Base-by-base conservation (phyloP, 2,797 vertebrate genomes). In the Poecilia gillii region DNA sequence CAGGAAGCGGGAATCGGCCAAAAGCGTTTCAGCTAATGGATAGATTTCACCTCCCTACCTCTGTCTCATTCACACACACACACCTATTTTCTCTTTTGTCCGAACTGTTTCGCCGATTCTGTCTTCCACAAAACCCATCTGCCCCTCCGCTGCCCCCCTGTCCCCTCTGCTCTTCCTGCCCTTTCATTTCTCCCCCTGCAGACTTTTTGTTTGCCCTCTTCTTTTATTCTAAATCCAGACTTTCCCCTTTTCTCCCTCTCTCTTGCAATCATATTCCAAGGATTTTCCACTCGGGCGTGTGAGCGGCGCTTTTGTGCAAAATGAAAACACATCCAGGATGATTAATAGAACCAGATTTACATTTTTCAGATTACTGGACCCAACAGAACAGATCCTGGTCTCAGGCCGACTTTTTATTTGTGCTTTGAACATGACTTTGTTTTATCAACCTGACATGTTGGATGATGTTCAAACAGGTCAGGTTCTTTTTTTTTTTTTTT, bases 1-100 rank as follows among this genome's bases (percentile, higher is more conserved):
- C 78, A 90, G 87, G 85, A 92, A 93, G 84, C 79, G 68, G 87
- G 75, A 84, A 88, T 90, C 86, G 87, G 79, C 79, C 75, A 80
- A 84, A 90, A 89, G 82, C 90, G 82, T 76, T 86, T 91, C 85
- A 83, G 73, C 85, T 84, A 84, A 89, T 86, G 80, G 72, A 76
- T 74, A 53, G 81, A 90, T 62, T 87, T 41, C 18, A 43, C 66
- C 39, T n/a, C 66, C 66, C 23, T 70, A n/a, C 39, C 39, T 43
- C 66, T n/a, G 66, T 41, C 18, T 64, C 62, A 75, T 78, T 86
- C 85, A 55, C 53, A 55, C 49, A 49, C 84, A 82, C 84, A 72
- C 81, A 79, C 74, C 78, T 74, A 49, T 45, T 66, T 77, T 84
- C 78, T 85, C 78, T 83, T 90, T 91, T 87, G 81, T 86, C 78